Conservation (phyloP, 2,888 invertebrate species). For the Leucoma salicis region DNA sequence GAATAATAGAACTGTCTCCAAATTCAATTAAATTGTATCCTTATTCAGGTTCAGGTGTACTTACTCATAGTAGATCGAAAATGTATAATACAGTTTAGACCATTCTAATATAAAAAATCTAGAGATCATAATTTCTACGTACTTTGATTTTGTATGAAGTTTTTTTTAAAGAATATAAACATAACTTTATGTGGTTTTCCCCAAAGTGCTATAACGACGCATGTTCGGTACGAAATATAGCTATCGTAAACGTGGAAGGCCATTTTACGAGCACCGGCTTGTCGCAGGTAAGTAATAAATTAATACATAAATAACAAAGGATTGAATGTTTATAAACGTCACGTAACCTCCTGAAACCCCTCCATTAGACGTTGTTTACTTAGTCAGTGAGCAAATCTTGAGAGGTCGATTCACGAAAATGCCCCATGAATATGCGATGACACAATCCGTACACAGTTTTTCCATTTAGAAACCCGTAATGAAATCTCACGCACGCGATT, state of each 20-base stretch:
- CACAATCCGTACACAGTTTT: slow-evolving; percentile 81
- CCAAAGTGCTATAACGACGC: slow-evolving; percentile 14
- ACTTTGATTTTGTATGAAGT: neutral
- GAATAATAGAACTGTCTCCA: too few relatives aligned
- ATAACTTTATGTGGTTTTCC: slow-evolving; percentile 7
- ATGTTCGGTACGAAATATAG: slow-evolving; percentile 26
- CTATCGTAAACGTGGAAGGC: slow-evolving; percentile 27
- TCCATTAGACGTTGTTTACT: slow-evolving; percentile 80
- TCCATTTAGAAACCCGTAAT: slow-evolving; percentile 76
- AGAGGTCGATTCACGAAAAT: slow-evolving; percentile 79
- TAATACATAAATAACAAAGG: slow-evolving; percentile 56
- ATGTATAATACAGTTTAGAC: too few relatives aligned
- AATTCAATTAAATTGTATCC: too few relatives aligned
- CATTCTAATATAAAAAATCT: too few relatives aligned
- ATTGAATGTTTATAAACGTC: slow-evolving; percentile 63
- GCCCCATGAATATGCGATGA: slow-evolving; percentile 81
- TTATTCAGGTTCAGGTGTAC: too few relatives aligned
- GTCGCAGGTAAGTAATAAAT: slow-evolving; percentile 38
- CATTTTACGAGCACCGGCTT: slow-evolving; percentile 24
- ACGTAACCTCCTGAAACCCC: slow-evolving; percentile 71
- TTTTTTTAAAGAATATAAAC: neutral
- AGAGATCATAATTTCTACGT: too few relatives aligned
- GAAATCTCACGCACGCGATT: slow-evolving; percentile 70
- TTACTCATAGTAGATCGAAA: too few relatives aligned
- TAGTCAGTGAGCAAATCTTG: slow-evolving; percentile 76